phyloP scores from a whole-genome alignment of 2,113 vertebrate genomes.

The Corythornis cristatus region DNA sequence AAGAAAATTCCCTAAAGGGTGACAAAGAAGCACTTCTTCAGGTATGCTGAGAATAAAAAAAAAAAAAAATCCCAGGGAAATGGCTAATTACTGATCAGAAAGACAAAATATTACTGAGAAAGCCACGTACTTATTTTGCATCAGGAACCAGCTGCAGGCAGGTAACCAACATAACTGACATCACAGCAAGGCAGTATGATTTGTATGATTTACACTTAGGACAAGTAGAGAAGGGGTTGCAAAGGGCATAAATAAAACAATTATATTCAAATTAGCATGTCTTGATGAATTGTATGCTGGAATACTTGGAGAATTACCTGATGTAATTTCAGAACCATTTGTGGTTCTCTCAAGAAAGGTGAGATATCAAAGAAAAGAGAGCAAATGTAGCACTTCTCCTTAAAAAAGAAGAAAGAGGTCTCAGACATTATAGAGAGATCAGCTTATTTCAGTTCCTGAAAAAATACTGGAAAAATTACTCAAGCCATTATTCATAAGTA shows the following conservation, averaged over 20 bases:
- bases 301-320: not conserved
- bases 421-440: not conserved
- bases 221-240: not conserved
- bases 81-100: not conserved
- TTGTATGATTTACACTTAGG: not conserved
- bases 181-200: not conserved
- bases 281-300: not conserved
- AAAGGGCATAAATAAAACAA: not conserved
- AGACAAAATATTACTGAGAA: not conserved
- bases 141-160: not conserved
- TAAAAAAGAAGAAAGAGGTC: not conserved
- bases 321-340: not conserved
- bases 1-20: not conserved
- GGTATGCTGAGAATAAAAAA: not conserved
- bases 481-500: constrained; percentile 3
- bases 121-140: not conserved
- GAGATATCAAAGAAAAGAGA: not conserved
- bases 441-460: constrained; percentile 17
- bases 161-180: not conserved
- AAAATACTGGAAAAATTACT: constrained; percentile 43
- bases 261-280: not conserved
- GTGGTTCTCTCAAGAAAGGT: not conserved
- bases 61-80: not conserved
- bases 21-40: not conserved
- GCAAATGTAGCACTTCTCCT: not conserved